These are phyloP conservation scores for Drosophila sucinea DNA, from an alignment of 1,140 invertebrate genomes.

Conservation along the genomic window DNA sequence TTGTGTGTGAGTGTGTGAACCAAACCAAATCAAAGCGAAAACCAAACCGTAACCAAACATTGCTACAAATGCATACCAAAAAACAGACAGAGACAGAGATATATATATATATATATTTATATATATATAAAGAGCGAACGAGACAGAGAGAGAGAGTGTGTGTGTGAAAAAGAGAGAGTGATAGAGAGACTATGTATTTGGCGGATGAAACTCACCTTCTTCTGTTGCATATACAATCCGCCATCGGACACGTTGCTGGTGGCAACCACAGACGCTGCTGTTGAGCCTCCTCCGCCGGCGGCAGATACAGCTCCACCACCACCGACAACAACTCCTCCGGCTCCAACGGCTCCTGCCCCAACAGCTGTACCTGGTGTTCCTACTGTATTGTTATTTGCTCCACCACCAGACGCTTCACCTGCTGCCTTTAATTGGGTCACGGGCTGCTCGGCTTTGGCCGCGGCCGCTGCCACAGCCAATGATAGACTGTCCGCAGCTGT, in stretches of 20 bases:
- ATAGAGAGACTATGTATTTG: background rate
- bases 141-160: conserved; percentile 14
- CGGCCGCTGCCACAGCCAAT: conserved; percentile 86
- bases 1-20: conserved; percentile 30
- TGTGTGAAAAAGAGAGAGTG: conserved; percentile 2
- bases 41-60: conserved; percentile 62
- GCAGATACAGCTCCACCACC: conserved; percentile 36
- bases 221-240: conserved; percentile 82
- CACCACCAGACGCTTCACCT: conserved; percentile 54
- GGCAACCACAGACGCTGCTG: conserved; percentile 76
- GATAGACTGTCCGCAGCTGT: conserved; percentile 84
- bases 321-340: conserved; percentile 38
- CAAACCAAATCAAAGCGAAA: conserved; percentile 54
- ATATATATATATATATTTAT: no score
- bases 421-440: conserved; percentile 85
- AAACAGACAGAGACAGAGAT: conserved; percentile 38
- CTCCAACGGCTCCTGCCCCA: conserved; percentile 14
- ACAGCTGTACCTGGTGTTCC: conserved; percentile 35
- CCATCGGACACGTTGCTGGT: conserved; percentile 83
- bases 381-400: conserved; percentile 35
- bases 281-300: conserved; percentile 22
- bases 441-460: conserved; percentile 83
- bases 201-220: conserved; percentile 69
- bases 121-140: conserved; percentile 18
- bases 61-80: conserved; percentile 67